Evolutionary conservation across 1,140 invertebrate species (phyloP).

Genomic region (Papilio aristodemus): DNA sequence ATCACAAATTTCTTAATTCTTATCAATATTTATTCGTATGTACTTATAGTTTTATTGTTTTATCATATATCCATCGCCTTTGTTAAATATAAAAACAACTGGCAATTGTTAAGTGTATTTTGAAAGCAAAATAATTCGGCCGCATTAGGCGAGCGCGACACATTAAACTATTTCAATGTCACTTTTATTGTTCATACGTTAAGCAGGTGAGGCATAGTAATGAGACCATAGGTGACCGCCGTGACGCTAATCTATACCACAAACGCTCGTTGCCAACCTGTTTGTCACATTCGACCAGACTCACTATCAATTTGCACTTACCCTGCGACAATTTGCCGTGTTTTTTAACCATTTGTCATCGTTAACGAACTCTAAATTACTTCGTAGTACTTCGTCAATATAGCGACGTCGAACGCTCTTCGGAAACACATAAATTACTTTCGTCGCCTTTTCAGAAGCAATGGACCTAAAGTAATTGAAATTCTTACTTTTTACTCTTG

Average conservation of each 20-base stretch:
- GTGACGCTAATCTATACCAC: conserved; percentile 48
- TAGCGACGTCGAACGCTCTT: conserved; percentile 44
- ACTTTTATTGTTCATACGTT: conserved; percentile 32
- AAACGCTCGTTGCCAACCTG: conserved; percentile 47
- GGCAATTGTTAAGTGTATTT: conserved; percentile 2
- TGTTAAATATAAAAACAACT: not conserved
- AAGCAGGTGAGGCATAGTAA: conserved; percentile 46
- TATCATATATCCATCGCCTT: not conserved
- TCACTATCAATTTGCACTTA: conserved; percentile 63
- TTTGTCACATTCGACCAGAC: conserved; percentile 61
- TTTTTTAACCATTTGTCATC: conserved; percentile 70
- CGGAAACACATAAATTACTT: conserved; percentile 49
- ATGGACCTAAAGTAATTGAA: conserved; percentile 50
- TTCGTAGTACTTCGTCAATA: conserved; percentile 45
- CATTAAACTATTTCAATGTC: conserved; percentile 31
- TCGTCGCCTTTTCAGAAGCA: conserved; percentile 44
- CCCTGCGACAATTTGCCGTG: conserved; percentile 58
- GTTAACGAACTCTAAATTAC: conserved; percentile 58
- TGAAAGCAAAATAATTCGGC: conserved; percentile 18
- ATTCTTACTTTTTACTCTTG: conserved; percentile 41
- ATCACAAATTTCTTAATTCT: too few relatives aligned
- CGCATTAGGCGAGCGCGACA: conserved; percentile 11
- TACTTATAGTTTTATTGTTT: not conserved
- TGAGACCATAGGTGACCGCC: conserved; percentile 34
- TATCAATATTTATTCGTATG: too few relatives aligned